A percentile compares a stretch with the other conserved stretches of the same genome.
Evolutionary conservation across 2,888 invertebrate genomes (phyloP).

Genomic region (Baronia brevicornis): DNA sequence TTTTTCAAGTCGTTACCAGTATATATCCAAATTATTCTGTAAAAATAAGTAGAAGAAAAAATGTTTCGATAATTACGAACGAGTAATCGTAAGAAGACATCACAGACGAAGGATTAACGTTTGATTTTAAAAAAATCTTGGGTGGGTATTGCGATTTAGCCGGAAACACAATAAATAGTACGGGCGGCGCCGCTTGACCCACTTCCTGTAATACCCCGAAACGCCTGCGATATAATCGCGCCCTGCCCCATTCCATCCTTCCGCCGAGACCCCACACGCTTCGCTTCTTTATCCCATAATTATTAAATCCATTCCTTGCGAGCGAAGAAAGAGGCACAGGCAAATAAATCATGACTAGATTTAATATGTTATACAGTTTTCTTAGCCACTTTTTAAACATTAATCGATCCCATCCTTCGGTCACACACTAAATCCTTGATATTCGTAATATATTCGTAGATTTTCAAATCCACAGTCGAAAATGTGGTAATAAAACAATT

Average conservation of each 20-base stretch:
- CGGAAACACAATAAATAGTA: conserved; percentile 70
- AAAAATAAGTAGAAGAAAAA: not conserved
- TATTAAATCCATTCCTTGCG: conserved; percentile 63
- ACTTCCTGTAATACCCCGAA: conserved; percentile 72
- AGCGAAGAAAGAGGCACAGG: conserved; percentile 50
- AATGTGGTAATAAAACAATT: too few relatives aligned
- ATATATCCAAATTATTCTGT: too few relatives aligned
- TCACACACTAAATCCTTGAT: conserved; percentile 6
- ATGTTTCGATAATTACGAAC: too few relatives aligned
- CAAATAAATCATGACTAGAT: conserved; percentile 29
- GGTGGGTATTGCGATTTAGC: conserved; percentile 60
- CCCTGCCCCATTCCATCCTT: conserved; percentile 60
- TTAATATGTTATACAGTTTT: conserved; percentile 18
- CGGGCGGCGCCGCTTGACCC: conserved; percentile 69
- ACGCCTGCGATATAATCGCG: conserved; percentile 71
- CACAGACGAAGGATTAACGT: conserved; percentile 7
- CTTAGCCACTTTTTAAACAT: conserved; percentile 16
- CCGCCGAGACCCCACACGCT: conserved; percentile 61
- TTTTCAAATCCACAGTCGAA: too few relatives aligned
- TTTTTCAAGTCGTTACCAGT: not conserved
- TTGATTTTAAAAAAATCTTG: conserved; percentile 23
- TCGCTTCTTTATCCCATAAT: conserved; percentile 65
- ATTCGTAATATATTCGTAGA: too few relatives aligned
- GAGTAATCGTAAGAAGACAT: too few relatives aligned
- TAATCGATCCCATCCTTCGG: conserved; percentile 6